These are phyloP conservation scores for Phyllostomus hastatus DNA, from an alignment of 2,113 vertebrate species.

Conservation along the genomic window DNA sequence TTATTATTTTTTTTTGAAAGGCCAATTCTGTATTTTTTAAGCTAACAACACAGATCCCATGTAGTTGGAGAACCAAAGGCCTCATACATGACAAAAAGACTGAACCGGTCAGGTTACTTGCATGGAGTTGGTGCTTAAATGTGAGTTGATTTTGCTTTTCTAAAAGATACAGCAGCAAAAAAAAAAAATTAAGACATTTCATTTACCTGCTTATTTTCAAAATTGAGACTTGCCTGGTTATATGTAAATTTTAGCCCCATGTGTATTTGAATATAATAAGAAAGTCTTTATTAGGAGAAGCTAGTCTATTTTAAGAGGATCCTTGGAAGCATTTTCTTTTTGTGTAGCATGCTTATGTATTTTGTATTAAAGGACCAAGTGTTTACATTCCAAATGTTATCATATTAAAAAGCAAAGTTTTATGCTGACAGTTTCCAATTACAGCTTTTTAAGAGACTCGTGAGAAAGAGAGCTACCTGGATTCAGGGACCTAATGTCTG, in stretches of 20 bases:
- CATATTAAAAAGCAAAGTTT: slow-evolving; percentile 48
- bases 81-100: slow-evolving; percentile 78
- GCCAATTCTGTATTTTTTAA: slow-evolving; percentile 61
- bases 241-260: slow-evolving; percentile 59
- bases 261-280: slow-evolving; percentile 54
- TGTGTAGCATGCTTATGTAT: slow-evolving; percentile 46
- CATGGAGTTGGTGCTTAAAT: slow-evolving; percentile 79
- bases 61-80: slow-evolving; percentile 72
- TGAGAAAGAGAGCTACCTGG: slow-evolving; percentile 67
- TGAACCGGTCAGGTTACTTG: slow-evolving; percentile 77
- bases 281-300: slow-evolving; percentile 50
- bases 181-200: slow-evolving; percentile 59
- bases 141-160: slow-evolving; percentile 78
- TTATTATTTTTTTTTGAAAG: slow-evolving; percentile 67
- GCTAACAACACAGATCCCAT: slow-evolving; percentile 54
- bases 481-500: slow-evolving; percentile 74
- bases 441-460: slow-evolving; percentile 64
- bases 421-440: slow-evolving; percentile 36
- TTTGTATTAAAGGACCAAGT: slow-evolving; percentile 31
- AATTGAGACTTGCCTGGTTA: slow-evolving; percentile 64
- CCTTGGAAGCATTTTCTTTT: slow-evolving; percentile 46
- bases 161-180: slow-evolving; percentile 75
- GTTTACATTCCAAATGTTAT: slow-evolving; percentile 46
- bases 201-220: slow-evolving; percentile 71
- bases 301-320: slow-evolving; percentile 51